Evolutionary conservation across 2,797 vertebrate species (phyloP).

Genomic region (Anguilla marmorata): DNA sequence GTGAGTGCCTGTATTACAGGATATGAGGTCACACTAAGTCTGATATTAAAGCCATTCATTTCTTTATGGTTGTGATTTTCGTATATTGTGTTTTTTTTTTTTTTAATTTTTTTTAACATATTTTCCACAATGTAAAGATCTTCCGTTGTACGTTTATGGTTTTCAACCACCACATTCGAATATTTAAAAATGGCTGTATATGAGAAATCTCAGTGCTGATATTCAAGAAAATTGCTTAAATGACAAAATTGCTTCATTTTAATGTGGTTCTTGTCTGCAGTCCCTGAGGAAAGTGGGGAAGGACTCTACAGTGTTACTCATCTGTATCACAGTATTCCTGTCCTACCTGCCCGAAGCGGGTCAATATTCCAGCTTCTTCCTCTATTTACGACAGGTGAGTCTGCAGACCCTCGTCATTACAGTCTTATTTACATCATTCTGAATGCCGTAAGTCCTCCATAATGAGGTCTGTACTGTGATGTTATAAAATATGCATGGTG

Average conservation of each 20-base stretch:
- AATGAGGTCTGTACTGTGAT: neutral
- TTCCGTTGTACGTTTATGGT: no score
- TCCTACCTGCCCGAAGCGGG: constrained; percentile 93
- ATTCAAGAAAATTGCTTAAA: no score
- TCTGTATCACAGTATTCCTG: constrained; percentile 92
- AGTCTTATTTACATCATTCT: neutral
- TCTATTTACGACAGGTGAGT: constrained; percentile 89
- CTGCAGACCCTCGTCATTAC: neutral
- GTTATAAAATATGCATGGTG: neutral
- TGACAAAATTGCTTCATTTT: neutral
- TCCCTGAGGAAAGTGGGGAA: constrained; percentile 89
- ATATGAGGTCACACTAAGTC: no score
- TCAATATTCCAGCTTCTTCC: constrained; percentile 96
- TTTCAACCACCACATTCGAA: neutral
- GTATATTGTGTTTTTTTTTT: no score
- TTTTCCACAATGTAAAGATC: no score
- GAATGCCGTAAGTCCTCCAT: neutral
- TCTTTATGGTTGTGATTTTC: no score
- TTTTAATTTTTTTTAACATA: no score
- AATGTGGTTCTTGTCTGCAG: constrained; percentile 60
- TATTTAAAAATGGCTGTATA: neutral
- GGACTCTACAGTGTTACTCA: constrained; percentile 82
- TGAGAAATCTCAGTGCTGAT: no score
- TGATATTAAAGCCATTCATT: no score
- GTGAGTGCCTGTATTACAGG: constrained; percentile 64